Conservation (phyloP, 2,888 invertebrate genomes). For the Cepaea hortensis region DNA sequence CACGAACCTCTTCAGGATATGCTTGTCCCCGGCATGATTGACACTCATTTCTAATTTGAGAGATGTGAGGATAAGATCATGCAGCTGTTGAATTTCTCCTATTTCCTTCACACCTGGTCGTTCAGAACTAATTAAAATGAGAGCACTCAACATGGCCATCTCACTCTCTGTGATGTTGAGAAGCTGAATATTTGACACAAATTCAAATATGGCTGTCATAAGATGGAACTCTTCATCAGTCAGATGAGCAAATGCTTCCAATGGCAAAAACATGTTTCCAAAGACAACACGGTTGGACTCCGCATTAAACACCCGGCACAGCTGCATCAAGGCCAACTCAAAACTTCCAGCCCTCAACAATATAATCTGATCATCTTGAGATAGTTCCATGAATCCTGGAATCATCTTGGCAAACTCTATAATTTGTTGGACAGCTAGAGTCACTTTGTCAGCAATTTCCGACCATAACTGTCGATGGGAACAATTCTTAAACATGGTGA, state of each 20-base stretch:
- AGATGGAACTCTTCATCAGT: constrained; percentile 71
- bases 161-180: constrained; percentile 96
- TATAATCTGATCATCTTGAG: constrained; percentile 94
- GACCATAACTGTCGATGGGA: constrained; percentile 95
- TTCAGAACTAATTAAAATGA: constrained; percentile 95
- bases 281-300: constrained; percentile 93
- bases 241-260: constrained; percentile 89
- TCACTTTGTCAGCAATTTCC: constrained; percentile 96
- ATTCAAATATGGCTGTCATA: constrained; percentile 84
- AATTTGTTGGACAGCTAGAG: constrained; percentile 96
- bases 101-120: constrained; percentile 94
- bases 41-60: constrained; percentile 90
- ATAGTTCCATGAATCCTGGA: constrained; percentile 97
- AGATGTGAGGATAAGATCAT: constrained; percentile 93
- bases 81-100: constrained; percentile 92
- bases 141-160: constrained; percentile 95
- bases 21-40: constrained; percentile 91
- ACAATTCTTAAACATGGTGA: constrained; percentile 93
- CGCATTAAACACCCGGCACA: constrained; percentile 94
- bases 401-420: constrained; percentile 99
- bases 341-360: constrained; percentile 98
- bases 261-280: constrained; percentile 92
- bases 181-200: constrained; percentile 93
- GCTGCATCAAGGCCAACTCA: constrained; percentile 95
- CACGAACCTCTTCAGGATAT: constrained; percentile 90